Evolutionary conservation across 1,140 invertebrate genomes (phyloP).

Genomic region (Drosophila kurseongensis): DNA sequence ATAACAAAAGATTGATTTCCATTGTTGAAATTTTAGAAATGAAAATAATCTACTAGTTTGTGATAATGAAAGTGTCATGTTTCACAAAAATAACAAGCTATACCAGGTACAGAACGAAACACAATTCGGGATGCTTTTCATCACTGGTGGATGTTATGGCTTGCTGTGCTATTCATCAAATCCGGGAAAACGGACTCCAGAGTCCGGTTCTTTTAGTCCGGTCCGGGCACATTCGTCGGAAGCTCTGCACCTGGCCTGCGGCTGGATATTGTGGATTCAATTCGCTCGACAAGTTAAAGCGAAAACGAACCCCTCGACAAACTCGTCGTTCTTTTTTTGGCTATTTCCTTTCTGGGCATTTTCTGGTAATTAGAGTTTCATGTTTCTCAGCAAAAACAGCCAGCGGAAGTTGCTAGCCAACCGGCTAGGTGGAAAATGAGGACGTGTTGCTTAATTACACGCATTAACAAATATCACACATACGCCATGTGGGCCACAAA

Average conservation of each 20-base stretch:
- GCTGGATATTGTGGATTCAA: conserved; percentile 12
- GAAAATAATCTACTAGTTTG: neutral
- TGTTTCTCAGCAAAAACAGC: conserved; percentile 61
- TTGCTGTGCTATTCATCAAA: neutral
- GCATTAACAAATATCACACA: conserved; percentile 79
- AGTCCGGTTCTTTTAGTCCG: neutral
- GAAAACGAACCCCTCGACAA: neutral
- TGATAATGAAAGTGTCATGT: neutral
- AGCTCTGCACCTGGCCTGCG: neutral
- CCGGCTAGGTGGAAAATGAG: conserved; percentile 29
- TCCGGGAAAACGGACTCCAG: neutral
- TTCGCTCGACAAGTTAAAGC: conserved; percentile 36
- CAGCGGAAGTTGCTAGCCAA: conserved; percentile 72
- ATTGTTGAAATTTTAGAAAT: no score
- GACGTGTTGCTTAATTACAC: conserved; percentile 76
- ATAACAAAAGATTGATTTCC: no score
- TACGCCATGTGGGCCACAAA: conserved; percentile 58
- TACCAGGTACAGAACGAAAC: neutral
- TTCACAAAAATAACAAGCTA: neutral
- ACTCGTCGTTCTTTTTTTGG: conserved; percentile 23
- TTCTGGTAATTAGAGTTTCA: conserved; percentile 79
- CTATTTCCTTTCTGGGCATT: conserved; percentile 46
- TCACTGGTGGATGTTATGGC: neutral
- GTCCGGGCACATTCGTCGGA: neutral
- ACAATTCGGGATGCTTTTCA: neutral